Evolutionary conservation across 1,140 invertebrate genomes (phyloP), one percentile per base, ranked within the genome.

Genomic region (Pseudomyrmex cubaensis): DNA sequence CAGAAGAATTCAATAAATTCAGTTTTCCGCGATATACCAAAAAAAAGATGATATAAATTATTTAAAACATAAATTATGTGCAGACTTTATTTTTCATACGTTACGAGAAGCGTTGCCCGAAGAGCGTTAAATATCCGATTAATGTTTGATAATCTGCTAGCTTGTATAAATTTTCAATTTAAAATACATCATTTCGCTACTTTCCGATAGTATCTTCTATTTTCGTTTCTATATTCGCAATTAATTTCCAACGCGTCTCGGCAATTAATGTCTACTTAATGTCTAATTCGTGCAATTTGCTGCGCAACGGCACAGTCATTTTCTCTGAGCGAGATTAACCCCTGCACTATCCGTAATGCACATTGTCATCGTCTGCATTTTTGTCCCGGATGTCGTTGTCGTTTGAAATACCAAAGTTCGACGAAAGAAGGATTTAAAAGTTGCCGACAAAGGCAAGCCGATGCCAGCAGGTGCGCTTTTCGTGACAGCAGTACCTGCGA

Each of bases 381-480:
- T 77, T 70, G 76, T 80, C 54, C 54, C 54, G 66, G 44, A 59
- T 35, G 66, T 78, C 44, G 66, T 78, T 35, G 66, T 78, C 44
- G 66, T 78, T 54, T 64, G 76, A 70, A 72, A 80, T 66, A 80
- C 72, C 76, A 80, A 80, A 80, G 76, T 66, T 46, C 22, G 35
- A 35, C 35, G 35, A 35, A 35, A 35, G 35, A 50, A 46, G 25
- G 66, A 17, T 59, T 72, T 59, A 54, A 61, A 61, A 50, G 44
- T 72, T 61, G 76, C 76, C 76, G 76, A 80, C 76, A 80, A 80
- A 80, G 76, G 76, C 66, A 12, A 35, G 76, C 66, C 66, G 66
- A 80, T 54, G 66, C 20, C 44, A 80, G 66, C 54, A 72, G 76
- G 54, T 70, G 76, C 52, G 44, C 76, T 72, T 72, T 80, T 80